Conservation (phyloP, 2,888 invertebrate genomes). For the Drosophila suboccidentalis region DNA sequence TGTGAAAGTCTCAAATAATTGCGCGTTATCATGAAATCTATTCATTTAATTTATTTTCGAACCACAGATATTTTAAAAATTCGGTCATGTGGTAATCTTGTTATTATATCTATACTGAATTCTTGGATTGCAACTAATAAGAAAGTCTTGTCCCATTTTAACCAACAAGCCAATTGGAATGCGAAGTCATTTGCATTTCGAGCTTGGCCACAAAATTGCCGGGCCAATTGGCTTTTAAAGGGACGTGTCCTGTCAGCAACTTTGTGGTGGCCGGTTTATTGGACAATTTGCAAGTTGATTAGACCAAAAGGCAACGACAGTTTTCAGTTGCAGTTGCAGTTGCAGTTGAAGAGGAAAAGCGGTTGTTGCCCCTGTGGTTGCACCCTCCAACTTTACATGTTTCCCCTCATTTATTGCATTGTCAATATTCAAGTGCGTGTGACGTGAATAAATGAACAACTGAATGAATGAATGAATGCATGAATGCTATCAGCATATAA, state of each 20-base stretch:
- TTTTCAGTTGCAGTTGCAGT: constrained; percentile 2
- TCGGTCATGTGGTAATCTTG: no score
- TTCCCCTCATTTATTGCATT: constrained; percentile 9
- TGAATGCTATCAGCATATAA: constrained; percentile 5
- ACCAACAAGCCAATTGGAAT: constrained; percentile 6
- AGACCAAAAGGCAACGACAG: constrained; percentile 41
- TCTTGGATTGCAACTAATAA: not conserved
- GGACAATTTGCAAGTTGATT: constrained; percentile 73
- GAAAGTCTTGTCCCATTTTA: not conserved
- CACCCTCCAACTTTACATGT: not conserved
- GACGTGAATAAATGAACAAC: constrained; percentile 22
- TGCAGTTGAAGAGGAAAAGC: constrained; percentile 1
- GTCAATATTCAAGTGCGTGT: constrained; percentile 7
- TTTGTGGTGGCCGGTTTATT: constrained; percentile 57
- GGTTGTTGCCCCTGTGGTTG: not conserved
- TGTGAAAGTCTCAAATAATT: not conserved
- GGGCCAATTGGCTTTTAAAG: constrained; percentile 36
- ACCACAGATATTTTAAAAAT: no score
- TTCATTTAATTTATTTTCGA: no score
- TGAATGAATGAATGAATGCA: constrained; percentile 19
- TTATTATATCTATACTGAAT: no score
- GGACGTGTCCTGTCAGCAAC: constrained; percentile 50
- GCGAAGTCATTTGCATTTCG: constrained; percentile 10
- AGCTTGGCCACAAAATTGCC: constrained; percentile 38
- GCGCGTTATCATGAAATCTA: no score